Evolutionary conservation across 2,113 vertebrate genomes (phyloP).

Genomic region (Perca flavescens): DNA sequence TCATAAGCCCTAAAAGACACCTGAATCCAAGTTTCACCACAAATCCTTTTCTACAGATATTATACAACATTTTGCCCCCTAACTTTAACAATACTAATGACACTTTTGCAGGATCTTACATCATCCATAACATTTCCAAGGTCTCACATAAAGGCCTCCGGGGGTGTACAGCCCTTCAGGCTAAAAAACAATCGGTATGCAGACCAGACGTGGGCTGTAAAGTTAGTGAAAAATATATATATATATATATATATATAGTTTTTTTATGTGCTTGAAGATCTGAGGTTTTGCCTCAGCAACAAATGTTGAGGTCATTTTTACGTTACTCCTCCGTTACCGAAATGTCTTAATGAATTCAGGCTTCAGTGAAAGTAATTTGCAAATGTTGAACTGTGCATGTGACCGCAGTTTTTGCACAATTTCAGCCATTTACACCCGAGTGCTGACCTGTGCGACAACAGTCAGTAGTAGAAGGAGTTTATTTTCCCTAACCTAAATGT

Average conservation of each 20-base stretch:
- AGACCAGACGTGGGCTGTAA: constrained; percentile 22
- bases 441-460: background rate
- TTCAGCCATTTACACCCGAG: background rate
- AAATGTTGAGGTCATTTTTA: constrained; percentile 32
- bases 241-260: no score
- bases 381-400: background rate
- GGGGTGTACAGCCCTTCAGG: constrained; percentile 43
- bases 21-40: background rate
- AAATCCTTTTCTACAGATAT: constrained; percentile 5
- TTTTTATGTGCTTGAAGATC: constrained; percentile 24
- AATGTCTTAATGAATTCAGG: background rate
- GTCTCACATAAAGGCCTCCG: constrained; percentile 46
- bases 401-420: background rate
- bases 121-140: constrained; percentile 49
- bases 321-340: constrained; percentile 14
- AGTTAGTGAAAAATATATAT: constrained; percentile 32
- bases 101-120: constrained; percentile 57
- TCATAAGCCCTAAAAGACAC: background rate
- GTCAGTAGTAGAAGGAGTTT: background rate
- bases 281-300: constrained; percentile 14
- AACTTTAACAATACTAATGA: constrained; percentile 39
- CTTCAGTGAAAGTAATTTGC: constrained; percentile 16
- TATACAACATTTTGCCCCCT: constrained; percentile 17
- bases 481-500: background rate
- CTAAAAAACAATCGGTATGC: constrained; percentile 50